Base-by-base conservation (phyloP, 2,888 invertebrate species). In the Dioctria linearis region DNA sequence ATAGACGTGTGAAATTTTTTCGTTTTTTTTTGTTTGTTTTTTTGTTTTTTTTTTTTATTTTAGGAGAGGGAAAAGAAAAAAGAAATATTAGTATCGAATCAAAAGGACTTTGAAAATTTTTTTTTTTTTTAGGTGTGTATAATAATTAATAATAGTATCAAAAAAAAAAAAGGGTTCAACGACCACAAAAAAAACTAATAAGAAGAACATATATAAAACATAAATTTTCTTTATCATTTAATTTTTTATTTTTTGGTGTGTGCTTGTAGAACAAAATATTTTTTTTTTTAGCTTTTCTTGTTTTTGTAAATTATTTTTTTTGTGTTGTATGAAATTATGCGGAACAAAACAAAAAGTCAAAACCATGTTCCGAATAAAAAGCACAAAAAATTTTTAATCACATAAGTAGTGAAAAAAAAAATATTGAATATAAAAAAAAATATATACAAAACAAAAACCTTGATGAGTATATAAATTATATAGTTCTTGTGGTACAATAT, bases 1-100 rank as follows among this genome's bases (percentile, higher is more conserved):
- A 61, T 78, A 61, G 85, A 39, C 84, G 85, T 85, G 85, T 84
- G 85, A 61, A 76, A 82, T 78, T 59, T 69, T 25, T 25, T 25
- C 25, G 25, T 25, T 25, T 25, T 25, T n/a, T 25, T 25, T 25
- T 25, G 25, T 25, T 25, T 25, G 0, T 25, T 25, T 25, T 25
- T 25, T 25, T 25, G 25, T 25, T 25, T 25, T 25, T 25, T 0
- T 25, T 25, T 25, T 25, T 25, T n/a, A n/a, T n/a, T 69, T 40
- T 39, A 40, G 61, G 54, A 11, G 9, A 65, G 65, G 49, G 65
- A 73, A 46, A 11, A 66, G 9, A 66, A 65, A 78, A 49, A 49
- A 57, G 67, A 11, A 43, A 54, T 40, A 67, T 67, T 42, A 57
- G 66, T 11, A 49, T 76, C 46, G 61, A 40, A 63, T 76, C 46